Conservation (phyloP, 2,888 invertebrate genomes). For the Clivina fossor region DNA sequence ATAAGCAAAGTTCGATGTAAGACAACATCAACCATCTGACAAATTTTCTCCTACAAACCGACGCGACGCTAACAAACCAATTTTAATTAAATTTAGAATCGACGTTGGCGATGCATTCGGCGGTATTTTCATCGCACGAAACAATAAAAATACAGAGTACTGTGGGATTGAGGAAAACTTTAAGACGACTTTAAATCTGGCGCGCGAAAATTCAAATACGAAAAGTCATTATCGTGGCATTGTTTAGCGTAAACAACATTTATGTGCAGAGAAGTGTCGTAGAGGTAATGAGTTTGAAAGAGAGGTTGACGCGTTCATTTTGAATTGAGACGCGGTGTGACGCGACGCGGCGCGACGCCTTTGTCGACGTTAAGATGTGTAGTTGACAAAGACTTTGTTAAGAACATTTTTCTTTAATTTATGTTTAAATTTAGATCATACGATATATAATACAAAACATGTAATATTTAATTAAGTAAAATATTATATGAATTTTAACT, state of each 20-base stretch:
- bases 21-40: no score
- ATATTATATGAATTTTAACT: no score
- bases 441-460: no score
- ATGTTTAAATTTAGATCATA: no score
- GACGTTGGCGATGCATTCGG: constrained; percentile 1
- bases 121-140: constrained; percentile 28
- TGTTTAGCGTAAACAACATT: constrained; percentile 35
- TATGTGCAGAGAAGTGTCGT: constrained; percentile 30
- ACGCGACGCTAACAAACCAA: constrained; percentile 14
- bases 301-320: no score
- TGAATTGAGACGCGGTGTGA: no score
- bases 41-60: constrained; percentile 5
- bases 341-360: no score
- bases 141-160: constrained; percentile 36
- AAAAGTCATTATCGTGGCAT: constrained; percentile 33
- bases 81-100: constrained; percentile 35
- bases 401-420: no score
- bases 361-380: no score
- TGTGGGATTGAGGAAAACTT: constrained; percentile 30
- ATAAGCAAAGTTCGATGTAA: no score
- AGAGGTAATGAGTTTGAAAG: constrained; percentile 34
- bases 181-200: constrained; percentile 9
- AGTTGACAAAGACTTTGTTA: no score
- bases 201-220: constrained; percentile 33
- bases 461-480: no score